Evolutionary conservation across 2,113 vertebrate species (phyloP).

Genomic region (Perccottus glenii): DNA sequence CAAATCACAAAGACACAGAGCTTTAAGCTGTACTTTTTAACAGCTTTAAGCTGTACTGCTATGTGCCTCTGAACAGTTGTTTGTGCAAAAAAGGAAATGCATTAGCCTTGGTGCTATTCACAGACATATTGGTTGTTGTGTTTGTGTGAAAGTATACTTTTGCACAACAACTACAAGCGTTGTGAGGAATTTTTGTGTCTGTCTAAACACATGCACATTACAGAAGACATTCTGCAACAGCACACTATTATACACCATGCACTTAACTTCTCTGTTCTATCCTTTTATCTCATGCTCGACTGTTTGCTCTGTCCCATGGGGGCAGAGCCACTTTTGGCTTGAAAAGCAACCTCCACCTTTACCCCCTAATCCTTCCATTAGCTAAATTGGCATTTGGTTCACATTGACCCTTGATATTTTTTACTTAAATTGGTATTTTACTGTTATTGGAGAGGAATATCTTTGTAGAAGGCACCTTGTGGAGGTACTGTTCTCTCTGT

Average conservation of each 20-base stretch:
- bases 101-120: not conserved
- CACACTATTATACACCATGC: not conserved
- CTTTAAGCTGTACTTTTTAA: not conserved
- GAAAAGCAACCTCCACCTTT: slow-evolving; percentile 47
- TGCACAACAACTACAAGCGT: not conserved
- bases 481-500: not conserved
- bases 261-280: slow-evolving; percentile 21
- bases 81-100: not conserved
- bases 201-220: no score
- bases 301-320: slow-evolving; percentile 27
- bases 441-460: slow-evolving; percentile 35
- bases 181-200: no score
- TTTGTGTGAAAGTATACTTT: not conserved
- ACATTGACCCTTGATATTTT: slow-evolving; percentile 40
- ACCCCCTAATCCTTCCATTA: slow-evolving; percentile 68
- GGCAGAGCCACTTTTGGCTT: slow-evolving; percentile 44
- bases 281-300: slow-evolving; percentile 32
- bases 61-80: not conserved
- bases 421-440: slow-evolving; percentile 40
- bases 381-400: slow-evolving; percentile 63
- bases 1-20: no score
- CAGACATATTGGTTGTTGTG: not conserved
- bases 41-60: not conserved
- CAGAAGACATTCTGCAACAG: not conserved
- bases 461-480: slow-evolving; percentile 49